Evolutionary conservation across 1,140 invertebrate species (phyloP).

Genomic region (Aphelinus atriplicis): DNA sequence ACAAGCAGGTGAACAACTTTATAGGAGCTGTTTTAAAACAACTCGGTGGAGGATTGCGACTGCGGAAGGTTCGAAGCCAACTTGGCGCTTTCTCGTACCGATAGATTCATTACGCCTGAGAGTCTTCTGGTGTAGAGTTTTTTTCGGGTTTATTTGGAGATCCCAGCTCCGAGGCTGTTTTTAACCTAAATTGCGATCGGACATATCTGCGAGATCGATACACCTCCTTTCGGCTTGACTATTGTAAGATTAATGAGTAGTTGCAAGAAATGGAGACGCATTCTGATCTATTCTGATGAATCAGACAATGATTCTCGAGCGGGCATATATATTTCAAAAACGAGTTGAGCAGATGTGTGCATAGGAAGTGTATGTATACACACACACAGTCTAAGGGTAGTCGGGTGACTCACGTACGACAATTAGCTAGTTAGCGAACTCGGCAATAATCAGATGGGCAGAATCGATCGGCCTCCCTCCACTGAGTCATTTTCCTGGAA

Average conservation of each 20-base stretch:
- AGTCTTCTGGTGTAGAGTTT: not conserved
- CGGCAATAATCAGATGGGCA: slow-evolving; percentile 55
- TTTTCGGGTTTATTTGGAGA: slow-evolving; percentile 17
- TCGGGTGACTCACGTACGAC: slow-evolving; percentile 39
- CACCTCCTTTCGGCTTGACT: no score
- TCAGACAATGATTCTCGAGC: slow-evolving; percentile 44
- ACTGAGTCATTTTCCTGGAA: slow-evolving; percentile 48
- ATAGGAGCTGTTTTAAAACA: slow-evolving; percentile 12
- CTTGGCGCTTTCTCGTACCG: not conserved
- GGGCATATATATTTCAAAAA: slow-evolving; percentile 16
- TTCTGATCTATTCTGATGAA: slow-evolving; percentile 9
- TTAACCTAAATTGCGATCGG: no score
- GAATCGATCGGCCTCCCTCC: slow-evolving; percentile 44
- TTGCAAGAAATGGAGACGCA: no score
- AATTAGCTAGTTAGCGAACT: slow-evolving; percentile 61
- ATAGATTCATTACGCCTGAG: slow-evolving; percentile 8
- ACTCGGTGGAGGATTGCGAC: no score
- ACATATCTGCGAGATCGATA: no score
- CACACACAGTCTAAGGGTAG: not conserved
- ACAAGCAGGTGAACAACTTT: no score
- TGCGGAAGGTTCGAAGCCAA: not conserved
- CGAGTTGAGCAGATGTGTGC: not conserved
- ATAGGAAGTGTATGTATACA: no score
- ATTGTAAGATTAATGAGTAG: no score
- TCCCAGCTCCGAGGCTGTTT: no score